Evolutionary conservation across 2,113 vertebrate genomes (phyloP), one percentile per base, ranked within the genome.

Genomic region (Lophius piscatorius): DNA sequence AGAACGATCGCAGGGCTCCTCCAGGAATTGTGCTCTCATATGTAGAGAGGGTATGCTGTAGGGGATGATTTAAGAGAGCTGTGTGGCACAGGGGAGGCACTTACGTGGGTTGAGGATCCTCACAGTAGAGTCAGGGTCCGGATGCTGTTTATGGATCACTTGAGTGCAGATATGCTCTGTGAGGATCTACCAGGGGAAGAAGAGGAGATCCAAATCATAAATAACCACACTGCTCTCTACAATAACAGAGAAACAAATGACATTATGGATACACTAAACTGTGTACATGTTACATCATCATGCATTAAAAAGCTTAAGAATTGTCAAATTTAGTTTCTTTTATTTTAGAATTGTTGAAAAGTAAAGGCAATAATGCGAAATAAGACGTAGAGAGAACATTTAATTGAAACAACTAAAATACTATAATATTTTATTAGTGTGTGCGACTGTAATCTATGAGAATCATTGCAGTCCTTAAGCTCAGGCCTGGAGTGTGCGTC

Each of bases 21-120:
- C 9, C 17, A 84, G 86, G 82, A 78, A 65, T 69, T 38, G 26
- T 58, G 48, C 65, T 68, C 51, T 17, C 10, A 8, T 76, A 87
- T 79, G 78, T 26, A 68, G 74, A 60, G 65, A 60, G 63, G 67
- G 64, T 45, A 29, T 22, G 54, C 60, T 65, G 62, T 45, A 26
- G 64, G 57, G 40, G 42, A 70, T 84, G 84, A 86, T 87, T 81
- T 84, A 86, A 65, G 62, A 40, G 59, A 62, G 72, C 2, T 6
- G 44, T 34, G 76, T 36, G 77, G 58, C 55, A 28, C 38, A 39
- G 57, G 64, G 70, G 74, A 81, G 63, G 66, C 62, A 91, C 97
- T 95, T 94, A 99, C 97, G 95, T 84, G 97, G 96, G 87, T 97
- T 99, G 88, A 97, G 94, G 80, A 99, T 96, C 92, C 98, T 98